These are phyloP conservation scores for Sipha flava DNA, from an alignment of 1,140 invertebrate species.

Conservation along the genomic window DNA sequence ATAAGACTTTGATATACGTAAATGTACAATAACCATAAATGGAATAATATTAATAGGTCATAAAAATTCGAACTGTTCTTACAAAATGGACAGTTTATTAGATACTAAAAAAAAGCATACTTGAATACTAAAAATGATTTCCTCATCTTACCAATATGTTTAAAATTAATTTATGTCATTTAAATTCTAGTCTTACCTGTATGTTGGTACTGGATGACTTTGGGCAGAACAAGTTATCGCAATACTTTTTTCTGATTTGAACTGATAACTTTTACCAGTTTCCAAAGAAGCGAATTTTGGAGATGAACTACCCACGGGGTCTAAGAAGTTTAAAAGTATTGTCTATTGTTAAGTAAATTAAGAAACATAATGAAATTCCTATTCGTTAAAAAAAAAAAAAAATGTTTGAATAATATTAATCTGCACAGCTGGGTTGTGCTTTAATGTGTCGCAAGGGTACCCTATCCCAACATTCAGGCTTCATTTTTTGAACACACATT, in stretches of 20 bases:
- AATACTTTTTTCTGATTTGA: slow-evolving; percentile 46
- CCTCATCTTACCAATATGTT: background rate
- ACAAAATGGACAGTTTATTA: no score
- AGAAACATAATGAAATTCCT: background rate
- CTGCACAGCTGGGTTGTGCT: background rate
- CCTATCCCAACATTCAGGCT: slow-evolving; percentile 97
- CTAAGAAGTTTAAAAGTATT: slow-evolving; percentile 36
- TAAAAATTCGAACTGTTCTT: no score
- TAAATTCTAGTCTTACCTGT: slow-evolving; percentile 45
- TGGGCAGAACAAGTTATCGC: slow-evolving; percentile 54
- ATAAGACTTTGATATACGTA: background rate
- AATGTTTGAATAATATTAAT: no score
- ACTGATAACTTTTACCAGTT: slow-evolving; percentile 44
- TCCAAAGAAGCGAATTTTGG: slow-evolving; percentile 52
- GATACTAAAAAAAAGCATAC: no score
- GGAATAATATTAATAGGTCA: no score
- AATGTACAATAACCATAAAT: no score
- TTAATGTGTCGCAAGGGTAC: slow-evolving; percentile 52
- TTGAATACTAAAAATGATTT: no score
- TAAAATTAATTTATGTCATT: background rate
- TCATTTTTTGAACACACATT: slow-evolving; percentile 34
- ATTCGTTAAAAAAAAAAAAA: no score
- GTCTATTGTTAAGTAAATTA: background rate
- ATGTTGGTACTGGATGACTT: slow-evolving; percentile 54
- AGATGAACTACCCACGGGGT: slow-evolving; percentile 41